Evolutionary conservation across 2,888 invertebrate genomes (phyloP), one percentile per base, ranked within the genome.

Genomic region (Mythimna ferrago): DNA sequence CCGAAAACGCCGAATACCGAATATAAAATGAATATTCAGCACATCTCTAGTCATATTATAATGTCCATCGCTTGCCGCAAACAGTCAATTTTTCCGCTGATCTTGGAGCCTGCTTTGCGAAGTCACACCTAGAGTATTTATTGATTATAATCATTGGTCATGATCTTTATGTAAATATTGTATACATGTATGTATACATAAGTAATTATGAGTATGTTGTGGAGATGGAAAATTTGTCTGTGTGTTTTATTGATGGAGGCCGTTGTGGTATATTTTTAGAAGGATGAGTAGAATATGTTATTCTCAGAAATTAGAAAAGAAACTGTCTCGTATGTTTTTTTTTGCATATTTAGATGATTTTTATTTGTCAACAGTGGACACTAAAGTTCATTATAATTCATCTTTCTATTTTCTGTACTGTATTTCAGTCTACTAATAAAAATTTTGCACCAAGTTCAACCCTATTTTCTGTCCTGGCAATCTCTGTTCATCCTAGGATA

Each of bases 61-160:
- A 56, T 53, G 10, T 32, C 44, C 38, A 67, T 48, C n/a, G n/a
- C 38, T 19, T 26, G 61, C 14, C 26, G 41, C 2, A 57, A 73
- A 51, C 61, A 65, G 21, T 53, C 65, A 61, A 80, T 68, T 82
- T 82, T 82, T 83, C 81, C 78, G 73, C 70, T 58, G 61, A 69
- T 78, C 72, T 72, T 67, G 9, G 21, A 61, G 66, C 32, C 16
- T 14, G 51, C 38, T 21, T 66, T 61, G 82, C 58, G 41, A 62
- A 66, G 63, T 80, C 81, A 69, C 74, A 76, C 66, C 60, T 71
- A 26, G 35, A 35, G 35, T 78, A 71, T 82, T 80, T 80, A 74
- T 82, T 82, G 78, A 78, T 78, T 60, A 71, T 69, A 68, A 10
- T n/a, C 21, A 64, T 56, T 56, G 63, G 58, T 78, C 62, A 81